Evolutionary conservation across 2,113 vertebrate genomes (phyloP).

Genomic region (Pelvicachromis taeniatus): DNA sequence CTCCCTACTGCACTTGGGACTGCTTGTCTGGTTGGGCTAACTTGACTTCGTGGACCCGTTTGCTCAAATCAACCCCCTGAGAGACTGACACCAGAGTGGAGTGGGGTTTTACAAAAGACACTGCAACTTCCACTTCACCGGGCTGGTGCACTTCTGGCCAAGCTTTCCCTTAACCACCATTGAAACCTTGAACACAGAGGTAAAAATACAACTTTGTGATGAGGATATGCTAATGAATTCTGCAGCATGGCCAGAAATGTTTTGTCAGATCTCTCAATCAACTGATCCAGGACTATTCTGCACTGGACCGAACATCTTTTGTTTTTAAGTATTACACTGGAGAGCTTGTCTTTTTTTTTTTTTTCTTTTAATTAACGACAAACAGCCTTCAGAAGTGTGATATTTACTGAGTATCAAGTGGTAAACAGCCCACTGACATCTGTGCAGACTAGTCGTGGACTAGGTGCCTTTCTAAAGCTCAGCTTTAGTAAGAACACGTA

Average conservation of each 20-base stretch:
- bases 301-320: background rate
- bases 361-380: background rate
- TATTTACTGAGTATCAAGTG: constrained; percentile 2
- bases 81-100: background rate
- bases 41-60: constrained; percentile 2
- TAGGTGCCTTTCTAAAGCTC: constrained; percentile 22
- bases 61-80: constrained; percentile 9
- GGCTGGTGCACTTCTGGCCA: background rate
- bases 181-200: constrained; percentile 12
- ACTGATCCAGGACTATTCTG: constrained; percentile 24
- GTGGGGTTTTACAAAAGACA: constrained; percentile 14
- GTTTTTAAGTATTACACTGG: background rate
- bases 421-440: background rate
- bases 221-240: constrained; percentile 30
- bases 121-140: background rate
- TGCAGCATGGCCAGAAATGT: constrained; percentile 26
- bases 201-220: constrained; percentile 46
- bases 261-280: background rate
- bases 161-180: background rate
- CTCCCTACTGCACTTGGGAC: constrained; percentile 21
- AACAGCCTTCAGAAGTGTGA: background rate
- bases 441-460: constrained; percentile 8
- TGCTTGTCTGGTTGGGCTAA: constrained; percentile 31
- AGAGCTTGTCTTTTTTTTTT: background rate
- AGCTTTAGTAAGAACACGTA: constrained; percentile 18